Percentiles rank a stretch among this genome's conserved stretches.
phyloP scores from a whole-genome alignment of 2,113 vertebrate genomes.

The Cyanoramphus novaezelandiae region DNA sequence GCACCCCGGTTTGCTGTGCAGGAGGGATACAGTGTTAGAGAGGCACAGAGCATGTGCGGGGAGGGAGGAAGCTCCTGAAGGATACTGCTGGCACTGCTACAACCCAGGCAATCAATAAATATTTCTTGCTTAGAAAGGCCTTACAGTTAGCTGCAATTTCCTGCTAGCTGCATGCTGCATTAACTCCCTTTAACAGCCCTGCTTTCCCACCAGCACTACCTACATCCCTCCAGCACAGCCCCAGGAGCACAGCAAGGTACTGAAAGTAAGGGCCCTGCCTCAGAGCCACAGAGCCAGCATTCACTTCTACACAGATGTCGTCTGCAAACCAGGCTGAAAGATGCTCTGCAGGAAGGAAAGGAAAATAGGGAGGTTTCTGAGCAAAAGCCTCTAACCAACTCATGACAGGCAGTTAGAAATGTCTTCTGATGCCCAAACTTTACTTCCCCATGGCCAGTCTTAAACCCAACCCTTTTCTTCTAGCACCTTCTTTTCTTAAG shows the following conservation, averaged over 20 bases:
- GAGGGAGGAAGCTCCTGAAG: not conserved
- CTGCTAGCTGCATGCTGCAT: not conserved
- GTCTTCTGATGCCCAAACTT: not conserved
- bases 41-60: not conserved
- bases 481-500: not conserved
- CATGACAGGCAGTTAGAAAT: not conserved
- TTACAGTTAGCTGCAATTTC: not conserved
- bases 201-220: not conserved
- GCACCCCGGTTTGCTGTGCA: not conserved
- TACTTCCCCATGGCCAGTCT: not conserved
- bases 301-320: not conserved
- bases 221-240: not conserved
- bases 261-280: not conserved
- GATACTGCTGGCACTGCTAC: not conserved
- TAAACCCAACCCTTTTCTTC: not conserved
- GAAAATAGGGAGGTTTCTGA: not conserved
- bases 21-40: rapidly evolving
- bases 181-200: not conserved
- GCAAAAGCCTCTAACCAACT: not conserved
- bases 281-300: not conserved
- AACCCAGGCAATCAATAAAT: not conserved
- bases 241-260: not conserved
- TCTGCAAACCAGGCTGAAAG: not conserved
- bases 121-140: not conserved
- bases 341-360: not conserved